A percentile compares a stretch with the other conserved stretches of the same genome.
phyloP scores from a whole-genome alignment of 2,888 invertebrate species.

The Leptothorax acervorum region DNA sequence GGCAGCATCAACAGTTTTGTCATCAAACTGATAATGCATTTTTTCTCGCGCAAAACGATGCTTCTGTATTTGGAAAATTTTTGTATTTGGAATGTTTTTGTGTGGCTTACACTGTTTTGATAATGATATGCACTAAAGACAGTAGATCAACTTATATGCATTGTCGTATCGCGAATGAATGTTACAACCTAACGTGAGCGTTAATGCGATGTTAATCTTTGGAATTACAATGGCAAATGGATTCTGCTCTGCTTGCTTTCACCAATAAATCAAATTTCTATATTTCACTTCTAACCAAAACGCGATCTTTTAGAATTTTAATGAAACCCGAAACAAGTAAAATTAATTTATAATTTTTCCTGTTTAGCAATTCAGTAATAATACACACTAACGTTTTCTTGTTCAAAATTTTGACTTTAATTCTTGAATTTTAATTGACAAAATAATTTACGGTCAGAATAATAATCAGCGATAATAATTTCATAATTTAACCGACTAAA shows the following conservation, averaged over 20 bases:
- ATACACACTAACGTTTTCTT: no score
- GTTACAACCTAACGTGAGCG: not conserved
- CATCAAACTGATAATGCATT: slow-evolving; percentile 24
- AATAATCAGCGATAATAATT: not conserved
- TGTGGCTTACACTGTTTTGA: not conserved
- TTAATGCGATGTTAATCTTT: not conserved
- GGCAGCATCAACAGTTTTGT: not conserved
- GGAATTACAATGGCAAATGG: not conserved
- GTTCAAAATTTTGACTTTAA: not conserved
- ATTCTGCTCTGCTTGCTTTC: not conserved
- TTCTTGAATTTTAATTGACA: not conserved
- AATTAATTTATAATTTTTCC: slow-evolving; percentile 4
- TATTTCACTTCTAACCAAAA: not conserved
- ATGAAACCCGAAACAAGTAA: not conserved
- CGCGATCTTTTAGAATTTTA: not conserved
- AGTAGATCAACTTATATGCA: not conserved
- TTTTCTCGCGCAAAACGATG: not conserved
- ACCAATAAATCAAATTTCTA: not conserved
- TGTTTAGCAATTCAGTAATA: not conserved
- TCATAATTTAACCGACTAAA: slow-evolving; percentile 16
- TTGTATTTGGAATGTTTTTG: slow-evolving; percentile 7
- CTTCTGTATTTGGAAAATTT: slow-evolving; percentile 7
- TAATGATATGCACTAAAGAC: slow-evolving; percentile 1
- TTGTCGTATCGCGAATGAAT: not conserved
- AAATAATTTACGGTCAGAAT: not conserved